Conservation (phyloP, 2,888 invertebrate species). For the Liopterus haemorrhoidalis region DNA sequence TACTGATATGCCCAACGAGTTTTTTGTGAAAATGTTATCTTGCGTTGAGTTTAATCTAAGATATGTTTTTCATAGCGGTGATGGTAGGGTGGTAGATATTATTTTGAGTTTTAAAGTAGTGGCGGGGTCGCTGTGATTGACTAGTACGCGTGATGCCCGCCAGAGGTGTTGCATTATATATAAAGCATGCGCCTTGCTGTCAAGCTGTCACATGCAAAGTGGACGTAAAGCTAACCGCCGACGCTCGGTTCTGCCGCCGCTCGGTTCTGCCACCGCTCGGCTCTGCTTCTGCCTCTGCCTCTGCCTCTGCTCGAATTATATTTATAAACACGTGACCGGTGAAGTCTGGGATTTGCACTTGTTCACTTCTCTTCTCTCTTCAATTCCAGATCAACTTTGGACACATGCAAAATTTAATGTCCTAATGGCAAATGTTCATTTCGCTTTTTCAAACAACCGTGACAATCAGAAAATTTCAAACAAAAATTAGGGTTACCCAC, state of each 20-base stretch:
- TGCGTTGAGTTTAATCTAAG: no score
- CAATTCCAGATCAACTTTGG: no score
- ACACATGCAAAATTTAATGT: slow-evolving; percentile 16
- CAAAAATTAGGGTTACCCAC: no score
- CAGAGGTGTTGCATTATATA: slow-evolving; percentile 20
- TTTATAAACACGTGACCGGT: slow-evolving; percentile 15
- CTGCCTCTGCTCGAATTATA: slow-evolving; percentile 11
- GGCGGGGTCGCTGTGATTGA: slow-evolving; percentile 21
- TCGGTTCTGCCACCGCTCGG: neutral
- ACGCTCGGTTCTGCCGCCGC: neutral
- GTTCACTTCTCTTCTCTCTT: slow-evolving; percentile 18
- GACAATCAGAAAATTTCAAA: no score
- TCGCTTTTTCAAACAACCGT: neutral
- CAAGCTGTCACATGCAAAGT: slow-evolving; percentile 26
- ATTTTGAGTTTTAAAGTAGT: no score
- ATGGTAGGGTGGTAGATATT: no score
- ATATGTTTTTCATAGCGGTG: no score
- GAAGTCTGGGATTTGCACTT: slow-evolving; percentile 14
- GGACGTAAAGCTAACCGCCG: slow-evolving; percentile 17
- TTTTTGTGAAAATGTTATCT: no score
- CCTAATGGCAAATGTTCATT: slow-evolving; percentile 18
- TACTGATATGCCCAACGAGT: no score
- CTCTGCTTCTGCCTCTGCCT: slow-evolving; percentile 4
- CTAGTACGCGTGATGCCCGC: slow-evolving; percentile 25
- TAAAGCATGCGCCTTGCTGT: slow-evolving; percentile 28